These are phyloP conservation scores for Diceros bicornis DNA, from an alignment of 2,797 vertebrate genomes.

Conservation along the genomic window DNA sequence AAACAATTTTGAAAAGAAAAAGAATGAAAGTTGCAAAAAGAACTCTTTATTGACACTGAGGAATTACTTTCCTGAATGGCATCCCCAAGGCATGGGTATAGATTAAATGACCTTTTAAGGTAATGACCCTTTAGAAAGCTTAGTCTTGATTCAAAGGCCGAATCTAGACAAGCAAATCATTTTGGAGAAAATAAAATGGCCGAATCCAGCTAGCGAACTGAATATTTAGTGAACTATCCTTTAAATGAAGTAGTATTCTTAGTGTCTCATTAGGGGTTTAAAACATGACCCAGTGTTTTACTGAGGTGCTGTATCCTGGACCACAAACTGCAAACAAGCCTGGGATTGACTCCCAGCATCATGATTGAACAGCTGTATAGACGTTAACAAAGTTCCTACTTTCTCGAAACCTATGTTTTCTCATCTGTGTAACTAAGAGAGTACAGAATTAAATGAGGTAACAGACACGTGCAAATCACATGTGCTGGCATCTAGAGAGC, in stretches of 20 bases:
- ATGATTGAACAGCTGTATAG: not conserved
- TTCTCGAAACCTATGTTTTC: not conserved
- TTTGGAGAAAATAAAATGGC: slow-evolving; percentile 78
- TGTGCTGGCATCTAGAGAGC: not conserved
- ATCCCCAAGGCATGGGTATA: slow-evolving; percentile 60
- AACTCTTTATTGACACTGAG: slow-evolving; percentile 67
- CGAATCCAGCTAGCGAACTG: slow-evolving; percentile 53
- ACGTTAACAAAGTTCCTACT: not conserved
- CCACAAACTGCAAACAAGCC: not conserved
- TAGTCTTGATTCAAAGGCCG: slow-evolving; percentile 82
- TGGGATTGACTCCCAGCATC: not conserved
- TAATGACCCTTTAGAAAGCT: slow-evolving; percentile 80
- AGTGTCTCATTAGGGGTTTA: slow-evolving; percentile 6
- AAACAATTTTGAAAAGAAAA: slow-evolving; percentile 44
- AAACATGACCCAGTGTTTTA: not conserved
- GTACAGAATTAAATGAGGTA: not conserved
- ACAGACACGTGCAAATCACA: not conserved
- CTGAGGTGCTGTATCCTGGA: not conserved
- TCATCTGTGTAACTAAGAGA: not conserved
- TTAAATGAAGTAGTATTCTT: slow-evolving; percentile 51
- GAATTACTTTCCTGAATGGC: slow-evolving; percentile 68
- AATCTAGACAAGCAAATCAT: slow-evolving; percentile 81
- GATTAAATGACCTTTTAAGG: slow-evolving; percentile 82
- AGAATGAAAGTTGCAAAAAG: slow-evolving; percentile 46
- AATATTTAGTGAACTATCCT: slow-evolving; percentile 62